phyloP scores from a whole-genome alignment of 1,140 invertebrate species.

The Araneus ventricosus region DNA sequence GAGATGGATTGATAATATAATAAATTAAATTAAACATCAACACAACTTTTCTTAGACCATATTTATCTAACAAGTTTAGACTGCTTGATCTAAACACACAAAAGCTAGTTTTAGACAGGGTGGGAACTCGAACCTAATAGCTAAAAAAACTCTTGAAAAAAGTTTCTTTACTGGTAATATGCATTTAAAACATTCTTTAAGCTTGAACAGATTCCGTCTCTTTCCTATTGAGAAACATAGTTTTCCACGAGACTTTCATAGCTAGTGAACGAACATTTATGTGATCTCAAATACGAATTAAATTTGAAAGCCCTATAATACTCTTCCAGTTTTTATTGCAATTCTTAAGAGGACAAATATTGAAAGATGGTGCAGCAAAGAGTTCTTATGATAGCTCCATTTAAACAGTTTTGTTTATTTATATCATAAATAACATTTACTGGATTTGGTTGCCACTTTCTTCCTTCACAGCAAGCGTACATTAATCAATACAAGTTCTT shows the following conservation, averaged over 20 bases:
- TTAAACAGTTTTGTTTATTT: neutral
- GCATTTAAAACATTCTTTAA: no score
- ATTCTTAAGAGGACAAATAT: neutral
- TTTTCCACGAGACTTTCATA: neutral
- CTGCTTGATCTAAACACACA: no score
- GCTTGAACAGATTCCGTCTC: no score
- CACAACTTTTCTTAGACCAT: no score
- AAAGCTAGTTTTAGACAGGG: no score
- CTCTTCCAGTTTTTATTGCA: neutral
- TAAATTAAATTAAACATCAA: no score
- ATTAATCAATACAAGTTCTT: constrained; percentile 4
- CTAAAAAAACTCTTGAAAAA: no score
- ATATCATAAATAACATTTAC: constrained; percentile 1
- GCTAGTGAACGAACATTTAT: neutral
- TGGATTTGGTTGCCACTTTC: constrained; percentile 12
- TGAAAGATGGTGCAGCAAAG: neutral
- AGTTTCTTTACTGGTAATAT: no score
- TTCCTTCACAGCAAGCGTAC: neutral
- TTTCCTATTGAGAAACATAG: no score
- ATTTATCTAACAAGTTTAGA: no score
- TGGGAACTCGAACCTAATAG: no score
- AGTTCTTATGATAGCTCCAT: neutral
- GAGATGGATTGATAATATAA: no score
- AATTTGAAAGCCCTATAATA: neutral
- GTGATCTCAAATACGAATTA: neutral